phyloP scores from a whole-genome alignment of 64 coral and sea anemone species.

The Actinia tenebrosa region DNA sequence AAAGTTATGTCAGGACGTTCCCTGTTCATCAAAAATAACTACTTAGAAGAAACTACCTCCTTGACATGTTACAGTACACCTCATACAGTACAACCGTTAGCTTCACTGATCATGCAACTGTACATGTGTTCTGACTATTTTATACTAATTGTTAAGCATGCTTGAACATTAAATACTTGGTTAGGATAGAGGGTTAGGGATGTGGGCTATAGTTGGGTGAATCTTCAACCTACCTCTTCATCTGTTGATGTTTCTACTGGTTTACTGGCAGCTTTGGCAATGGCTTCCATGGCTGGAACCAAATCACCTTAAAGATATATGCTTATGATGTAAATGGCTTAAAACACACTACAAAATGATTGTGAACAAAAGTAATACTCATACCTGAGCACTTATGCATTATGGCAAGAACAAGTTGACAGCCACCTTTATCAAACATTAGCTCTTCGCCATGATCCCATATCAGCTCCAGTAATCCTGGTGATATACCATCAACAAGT shows the following conservation, averaged over 20 bases:
- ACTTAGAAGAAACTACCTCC: too few relatives aligned
- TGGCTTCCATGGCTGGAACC: conserved; percentile 32
- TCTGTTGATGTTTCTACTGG: conserved; percentile 44
- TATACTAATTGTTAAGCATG: too few relatives aligned
- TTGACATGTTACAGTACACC: too few relatives aligned
- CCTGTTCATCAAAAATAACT: too few relatives aligned
- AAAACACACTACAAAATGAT: background rate
- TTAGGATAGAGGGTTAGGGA: too few relatives aligned
- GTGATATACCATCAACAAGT: conserved; percentile 77
- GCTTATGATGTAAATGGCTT: too few relatives aligned
- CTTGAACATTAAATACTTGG: too few relatives aligned
- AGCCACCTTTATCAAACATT: conserved; percentile 79
- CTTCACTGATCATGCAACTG: too few relatives aligned
- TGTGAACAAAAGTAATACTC: background rate
- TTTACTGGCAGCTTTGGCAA: conserved; percentile 34
- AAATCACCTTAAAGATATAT: conserved; percentile 40
- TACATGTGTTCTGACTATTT: too few relatives aligned
- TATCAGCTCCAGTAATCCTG: conserved; percentile 62
- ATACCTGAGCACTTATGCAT: conserved; percentile 53
- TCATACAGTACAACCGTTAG: too few relatives aligned
- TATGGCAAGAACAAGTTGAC: conserved; percentile 65
- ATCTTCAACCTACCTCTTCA: conserved; percentile 35
- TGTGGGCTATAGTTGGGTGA: too few relatives aligned
- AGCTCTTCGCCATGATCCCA: conserved; percentile 53
- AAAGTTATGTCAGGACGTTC: too few relatives aligned